phyloP scores from a whole-genome alignment of 1,140 invertebrate species.

The Eubasilissa regina region DNA sequence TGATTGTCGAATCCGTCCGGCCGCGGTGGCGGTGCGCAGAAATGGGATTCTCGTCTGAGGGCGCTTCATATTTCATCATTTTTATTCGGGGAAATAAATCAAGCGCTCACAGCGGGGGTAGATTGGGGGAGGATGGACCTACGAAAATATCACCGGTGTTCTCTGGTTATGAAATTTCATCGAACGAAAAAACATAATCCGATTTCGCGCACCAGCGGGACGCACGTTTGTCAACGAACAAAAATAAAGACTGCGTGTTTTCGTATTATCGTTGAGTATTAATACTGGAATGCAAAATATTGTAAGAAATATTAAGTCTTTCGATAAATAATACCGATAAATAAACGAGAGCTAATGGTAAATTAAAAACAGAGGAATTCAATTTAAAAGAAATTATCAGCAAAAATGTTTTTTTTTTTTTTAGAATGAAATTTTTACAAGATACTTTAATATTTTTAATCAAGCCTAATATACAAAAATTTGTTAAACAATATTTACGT shows the following conservation, averaged over 20 bases:
- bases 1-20: no score
- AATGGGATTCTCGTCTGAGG: constrained; percentile 12
- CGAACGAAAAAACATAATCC: constrained; percentile 44
- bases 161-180: constrained; percentile 46
- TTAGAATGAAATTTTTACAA: no score
- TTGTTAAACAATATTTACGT: no score
- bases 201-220: constrained; percentile 42
- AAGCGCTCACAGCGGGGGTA: constrained; percentile 36
- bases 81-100: constrained; percentile 53
- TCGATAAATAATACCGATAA: no score
- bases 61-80: constrained; percentile 51
- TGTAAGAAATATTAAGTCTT: not conserved
- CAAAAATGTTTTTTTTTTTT: no score
- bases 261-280: constrained; percentile 5
- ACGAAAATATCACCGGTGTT: constrained; percentile 40
- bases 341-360: no score
- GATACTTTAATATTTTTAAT: no score
- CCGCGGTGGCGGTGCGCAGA: not conserved
- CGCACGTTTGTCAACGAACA: constrained; percentile 40
- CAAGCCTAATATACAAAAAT: no score
- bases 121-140: constrained; percentile 28
- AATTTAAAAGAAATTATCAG: no score
- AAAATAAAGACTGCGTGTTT: constrained; percentile 36
- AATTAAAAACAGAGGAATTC: no score
- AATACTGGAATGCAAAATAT: not conserved